Evolutionary conservation across 2,888 invertebrate genomes (phyloP), one percentile per base, ranked within the genome.

Genomic region (Hirtodrosophila duncani): DNA sequence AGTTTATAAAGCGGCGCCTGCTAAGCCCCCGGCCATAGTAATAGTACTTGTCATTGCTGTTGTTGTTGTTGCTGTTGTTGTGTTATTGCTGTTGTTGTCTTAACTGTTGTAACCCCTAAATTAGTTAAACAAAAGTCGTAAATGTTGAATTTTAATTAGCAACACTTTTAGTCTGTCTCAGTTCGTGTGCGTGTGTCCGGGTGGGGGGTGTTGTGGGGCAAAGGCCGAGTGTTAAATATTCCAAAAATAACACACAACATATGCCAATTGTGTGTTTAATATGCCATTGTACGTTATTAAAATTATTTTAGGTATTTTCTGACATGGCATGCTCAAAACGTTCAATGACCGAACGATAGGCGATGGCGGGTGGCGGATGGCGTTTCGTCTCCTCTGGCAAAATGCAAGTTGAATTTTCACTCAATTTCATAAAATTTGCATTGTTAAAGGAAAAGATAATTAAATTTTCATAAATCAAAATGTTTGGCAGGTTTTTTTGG

Each of bases 101-200:
- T n/a, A n/a, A n/a, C n/a, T n/a, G n/a, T 33, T 57, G 67, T 61
- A 44, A 64, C 77, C 75, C 70, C 77, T 50, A 55, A 70, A 75
- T 70, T 75, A 62, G 68, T 41, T 46, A 26, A 55, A 46, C 57
- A 56, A 62, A 71, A 56, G 48, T 62, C 44, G 71, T 61, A 58
- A 55, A 61, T 39, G 34, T 56, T 71, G 71, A 71, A 67, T 70
- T 75, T 64, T 71, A 70, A 70, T 70, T 67, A 71, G 58, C 62
- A 53, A 41, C 68, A 57, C 41, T 71, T 59, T 52, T 46, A n/a
- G 26, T 55, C 39, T 46, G 24, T 21, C 41, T 24, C 24, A 16
- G 4, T 30, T 4, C 11, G 26, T 1, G 26, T 16, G 26, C 13
- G 9, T 38, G 17, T 39, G 20, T 10, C 14, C 23, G 18, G 11